Conservation (phyloP, 2,888 invertebrate genomes). For the Agrochola lota region DNA sequence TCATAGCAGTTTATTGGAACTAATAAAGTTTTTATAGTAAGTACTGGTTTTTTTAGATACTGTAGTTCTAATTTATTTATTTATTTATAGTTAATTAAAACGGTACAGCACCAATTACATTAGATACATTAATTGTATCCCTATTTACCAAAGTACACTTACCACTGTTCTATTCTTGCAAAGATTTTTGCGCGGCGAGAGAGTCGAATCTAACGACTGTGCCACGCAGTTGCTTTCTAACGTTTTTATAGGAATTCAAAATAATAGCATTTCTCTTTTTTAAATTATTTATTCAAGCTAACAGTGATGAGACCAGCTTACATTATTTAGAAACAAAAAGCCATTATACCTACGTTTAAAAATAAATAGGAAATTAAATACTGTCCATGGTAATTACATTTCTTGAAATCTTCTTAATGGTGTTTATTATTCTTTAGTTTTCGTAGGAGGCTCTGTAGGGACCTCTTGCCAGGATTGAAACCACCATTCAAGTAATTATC, state of each 20-base stretch:
- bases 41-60: slow-evolving; percentile 21
- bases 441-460: slow-evolving; percentile 67
- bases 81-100: too few species aligned
- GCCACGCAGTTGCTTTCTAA: not conserved
- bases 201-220: not conserved
- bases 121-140: too few species aligned
- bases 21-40: slow-evolving; percentile 74
- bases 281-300: slow-evolving; percentile 21
- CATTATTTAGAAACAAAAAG: slow-evolving; percentile 8
- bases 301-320: slow-evolving; percentile 53
- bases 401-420: slow-evolving; percentile 34
- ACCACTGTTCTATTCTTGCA: not conserved
- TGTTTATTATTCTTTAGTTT: slow-evolving; percentile 67
- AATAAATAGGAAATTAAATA: not conserved
- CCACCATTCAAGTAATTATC: slow-evolving; percentile 81
- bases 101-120: too few species aligned
- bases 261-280: not conserved
- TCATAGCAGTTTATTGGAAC: slow-evolving; percentile 69
- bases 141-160: not conserved
- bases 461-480: slow-evolving; percentile 85
- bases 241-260: not conserved
- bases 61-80: not conserved
- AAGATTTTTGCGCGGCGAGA: not conserved
- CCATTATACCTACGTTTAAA: not conserved
- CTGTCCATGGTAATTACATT: not conserved